Conservation (phyloP, 2,113 vertebrate genomes). For the Lonchura striata region DNA sequence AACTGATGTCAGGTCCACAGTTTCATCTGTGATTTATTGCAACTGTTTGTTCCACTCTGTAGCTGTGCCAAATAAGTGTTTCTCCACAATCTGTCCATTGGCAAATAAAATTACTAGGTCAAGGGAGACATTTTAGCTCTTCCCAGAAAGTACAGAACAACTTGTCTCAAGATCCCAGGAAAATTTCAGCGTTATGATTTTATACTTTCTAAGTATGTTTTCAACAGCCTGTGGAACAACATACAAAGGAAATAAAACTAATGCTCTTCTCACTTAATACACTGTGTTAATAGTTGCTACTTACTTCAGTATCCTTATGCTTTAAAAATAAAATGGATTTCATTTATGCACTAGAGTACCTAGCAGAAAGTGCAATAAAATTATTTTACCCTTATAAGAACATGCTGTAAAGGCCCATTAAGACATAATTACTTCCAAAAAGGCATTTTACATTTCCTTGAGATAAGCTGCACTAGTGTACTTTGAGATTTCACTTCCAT, state of each 20-base stretch:
- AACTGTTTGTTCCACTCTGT: background rate
- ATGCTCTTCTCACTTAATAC: background rate
- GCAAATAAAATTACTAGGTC: background rate
- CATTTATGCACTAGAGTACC: background rate
- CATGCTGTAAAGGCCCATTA: conserved; percentile 46
- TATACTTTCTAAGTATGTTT: background rate
- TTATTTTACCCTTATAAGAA: conserved; percentile 34
- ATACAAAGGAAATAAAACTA: background rate
- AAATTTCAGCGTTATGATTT: background rate
- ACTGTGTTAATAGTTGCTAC: background rate
- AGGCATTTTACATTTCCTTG: conserved; percentile 48
- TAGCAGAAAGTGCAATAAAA: conserved; percentile 22
- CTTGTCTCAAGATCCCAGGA: background rate
- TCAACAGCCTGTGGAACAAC: background rate
- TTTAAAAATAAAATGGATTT: conserved; percentile 6
- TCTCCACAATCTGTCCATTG: background rate
- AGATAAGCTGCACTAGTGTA: conserved; percentile 32
- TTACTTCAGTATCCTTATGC: background rate
- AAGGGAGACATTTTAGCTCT: background rate
- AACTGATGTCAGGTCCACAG: background rate
- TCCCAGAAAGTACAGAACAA: background rate
- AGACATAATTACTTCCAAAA: conserved; percentile 63
- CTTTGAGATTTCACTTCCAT: conserved; percentile 44
- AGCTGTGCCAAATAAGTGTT: background rate
- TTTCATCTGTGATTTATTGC: background rate